Conservation (phyloP, 2,888 invertebrate genomes). For the Conistra vaccinii region DNA sequence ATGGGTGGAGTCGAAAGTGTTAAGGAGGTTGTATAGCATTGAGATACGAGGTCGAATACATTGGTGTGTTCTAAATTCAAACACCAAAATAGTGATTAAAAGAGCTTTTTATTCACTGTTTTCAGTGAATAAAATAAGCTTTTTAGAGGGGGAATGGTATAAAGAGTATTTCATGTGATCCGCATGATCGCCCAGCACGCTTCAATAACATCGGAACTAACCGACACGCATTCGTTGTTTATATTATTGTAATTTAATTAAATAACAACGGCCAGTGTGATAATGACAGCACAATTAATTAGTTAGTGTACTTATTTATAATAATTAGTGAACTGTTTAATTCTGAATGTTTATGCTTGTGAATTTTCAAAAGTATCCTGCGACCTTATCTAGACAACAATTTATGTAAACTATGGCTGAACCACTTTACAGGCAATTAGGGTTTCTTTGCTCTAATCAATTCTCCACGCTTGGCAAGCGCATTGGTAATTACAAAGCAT, state of each 20-base stretch:
- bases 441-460: neutral
- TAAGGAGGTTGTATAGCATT: no score
- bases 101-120: no score
- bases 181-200: slow-evolving; percentile 33
- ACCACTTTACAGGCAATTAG: neutral
- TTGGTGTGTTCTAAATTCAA: no score
- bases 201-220: slow-evolving; percentile 47
- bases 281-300: slow-evolving; percentile 41
- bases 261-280: slow-evolving; percentile 33
- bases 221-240: slow-evolving; percentile 39
- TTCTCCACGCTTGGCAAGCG: neutral
- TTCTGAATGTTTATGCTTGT: neutral
- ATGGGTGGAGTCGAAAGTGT: no score
- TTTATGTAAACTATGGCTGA: neutral
- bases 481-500: neutral
- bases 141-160: no score
- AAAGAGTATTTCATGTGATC: slow-evolving; percentile 55
- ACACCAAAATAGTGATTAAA: no score
- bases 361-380: neutral
- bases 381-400: neutral
- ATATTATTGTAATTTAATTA: slow-evolving; percentile 45
- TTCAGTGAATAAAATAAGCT: no score
- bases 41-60: no score
- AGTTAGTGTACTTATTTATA: slow-evolving; percentile 2
- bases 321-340: slow-evolving; percentile 4